These are phyloP conservation scores for Stratiomys singularior DNA, from an alignment of 2,888 invertebrate species.

Conservation along the genomic window DNA sequence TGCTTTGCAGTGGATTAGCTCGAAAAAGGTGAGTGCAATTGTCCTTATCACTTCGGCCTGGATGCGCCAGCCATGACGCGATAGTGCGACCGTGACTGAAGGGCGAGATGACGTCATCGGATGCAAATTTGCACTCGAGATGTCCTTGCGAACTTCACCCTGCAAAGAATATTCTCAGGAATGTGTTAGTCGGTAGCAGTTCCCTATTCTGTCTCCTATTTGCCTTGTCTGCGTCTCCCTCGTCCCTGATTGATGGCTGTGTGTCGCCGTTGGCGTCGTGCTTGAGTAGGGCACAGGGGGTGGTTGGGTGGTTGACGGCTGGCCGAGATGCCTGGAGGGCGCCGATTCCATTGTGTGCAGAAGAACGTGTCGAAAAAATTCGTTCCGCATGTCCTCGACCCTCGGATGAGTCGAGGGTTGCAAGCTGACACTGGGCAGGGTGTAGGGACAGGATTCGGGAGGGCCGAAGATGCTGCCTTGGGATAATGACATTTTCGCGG, in stretches of 20 bases:
- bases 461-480: background rate
- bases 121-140: background rate
- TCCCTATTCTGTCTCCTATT: background rate
- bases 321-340: slow-evolving; percentile 11
- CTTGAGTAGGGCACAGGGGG: background rate
- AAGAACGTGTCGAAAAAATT: slow-evolving; percentile 32
- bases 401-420: slow-evolving; percentile 35
- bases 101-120: slow-evolving; percentile 20
- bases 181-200: background rate
- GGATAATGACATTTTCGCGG: background rate
- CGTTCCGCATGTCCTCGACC: slow-evolving; percentile 26
- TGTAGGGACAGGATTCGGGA: background rate
- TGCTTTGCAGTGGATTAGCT: background rate
- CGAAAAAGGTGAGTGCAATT: slow-evolving; percentile 21
- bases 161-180: background rate
- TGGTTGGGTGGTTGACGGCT: slow-evolving; percentile 15
- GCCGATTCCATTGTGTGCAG: slow-evolving; percentile 17
- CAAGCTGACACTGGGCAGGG: background rate
- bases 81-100: background rate
- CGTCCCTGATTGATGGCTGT: slow-evolving; percentile 12
- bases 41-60: background rate
- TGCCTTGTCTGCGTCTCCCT: background rate
- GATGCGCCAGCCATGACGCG: background rate
- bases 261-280: background rate
- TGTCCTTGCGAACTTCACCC: background rate